Evolutionary conservation across 2,888 invertebrate species (phyloP), one percentile per base, ranked within the genome.

Genomic region (Drosophila emarginata): DNA sequence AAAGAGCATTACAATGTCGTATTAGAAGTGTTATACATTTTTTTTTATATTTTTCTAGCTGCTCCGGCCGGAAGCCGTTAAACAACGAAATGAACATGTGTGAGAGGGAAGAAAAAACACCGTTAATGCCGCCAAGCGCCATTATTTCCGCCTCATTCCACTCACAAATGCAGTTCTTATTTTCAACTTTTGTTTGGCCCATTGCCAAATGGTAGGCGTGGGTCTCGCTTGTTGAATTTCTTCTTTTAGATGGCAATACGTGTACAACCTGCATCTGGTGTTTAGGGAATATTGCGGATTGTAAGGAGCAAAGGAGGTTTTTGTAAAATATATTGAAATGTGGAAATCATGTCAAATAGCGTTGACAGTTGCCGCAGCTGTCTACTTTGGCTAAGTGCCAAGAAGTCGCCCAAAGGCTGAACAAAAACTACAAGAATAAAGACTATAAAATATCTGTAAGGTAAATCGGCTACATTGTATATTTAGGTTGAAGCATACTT

Each of bases 291-390:
- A 28, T 5, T n/a, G n/a, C 26, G 4, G 26, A 14, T 14, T 39
- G 39, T 14, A 39, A 39, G 14, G 2, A 39, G 39, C 21, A 4
- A 18, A 21, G 45, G 5, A 45, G 45, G 21, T 45, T 45, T 21
- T 45, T 21, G 18, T 21, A 12, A 45, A 18, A 36, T 21, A 36
- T 54, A 36, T 54, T 36, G 54, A 32, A 54, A 54, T 54, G 54
- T 45, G 36, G 67, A 79, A 80, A 75, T 82, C 67, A 65, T 79
- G 75, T 69, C 75, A 65, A 45, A 14, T 21, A 21, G 67, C 61
- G 75, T 52, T 80, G 83, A 83, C 83, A 80, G 71, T 67, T 83
- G 69, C 78, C 78, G 80, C 80, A 86, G 68, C 67, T 54, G 68
- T 62, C 63, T 56, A 61, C 64, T 76, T 83, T 86, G 80, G 83